Percentiles rank a stretch among this genome's conserved stretches.
Conservation (phyloP, 1,140 invertebrate genomes). For the Harpegnathos saltator region DNA sequence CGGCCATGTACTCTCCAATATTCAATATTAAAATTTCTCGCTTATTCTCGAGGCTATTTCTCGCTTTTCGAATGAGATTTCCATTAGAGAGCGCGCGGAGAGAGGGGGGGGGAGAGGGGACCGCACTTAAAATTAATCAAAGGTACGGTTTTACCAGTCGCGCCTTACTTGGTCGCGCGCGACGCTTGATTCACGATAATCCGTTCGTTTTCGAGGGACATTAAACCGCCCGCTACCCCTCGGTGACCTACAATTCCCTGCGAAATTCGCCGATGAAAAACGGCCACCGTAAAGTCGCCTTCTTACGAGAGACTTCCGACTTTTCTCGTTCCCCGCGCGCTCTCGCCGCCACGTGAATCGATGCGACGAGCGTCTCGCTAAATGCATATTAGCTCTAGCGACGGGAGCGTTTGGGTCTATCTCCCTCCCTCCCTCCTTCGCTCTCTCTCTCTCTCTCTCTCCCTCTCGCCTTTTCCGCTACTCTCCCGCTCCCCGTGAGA, state of each 20-base stretch:
- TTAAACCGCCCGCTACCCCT: no score
- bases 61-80: background rate
- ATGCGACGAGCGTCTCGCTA: background rate
- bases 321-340: background rate
- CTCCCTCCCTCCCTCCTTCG: no score
- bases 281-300: background rate
- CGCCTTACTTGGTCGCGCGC: no score
- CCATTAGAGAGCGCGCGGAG: background rate
- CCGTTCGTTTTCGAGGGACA: no score
- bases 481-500: background rate
- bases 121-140: conserved; percentile 11
- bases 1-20: background rate
- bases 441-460: no score
- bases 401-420: conserved; percentile 11
- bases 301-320: background rate
- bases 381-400: conserved; percentile 1
- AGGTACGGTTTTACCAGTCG: background rate
- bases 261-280: background rate
- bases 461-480: no score
- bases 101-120: no score
- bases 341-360: background rate
- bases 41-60: background rate
- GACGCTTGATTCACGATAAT: background rate
- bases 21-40: background rate
- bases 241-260: no score